Conservation (phyloP, 2,888 invertebrate genomes). For the Drosophila falleni region DNA sequence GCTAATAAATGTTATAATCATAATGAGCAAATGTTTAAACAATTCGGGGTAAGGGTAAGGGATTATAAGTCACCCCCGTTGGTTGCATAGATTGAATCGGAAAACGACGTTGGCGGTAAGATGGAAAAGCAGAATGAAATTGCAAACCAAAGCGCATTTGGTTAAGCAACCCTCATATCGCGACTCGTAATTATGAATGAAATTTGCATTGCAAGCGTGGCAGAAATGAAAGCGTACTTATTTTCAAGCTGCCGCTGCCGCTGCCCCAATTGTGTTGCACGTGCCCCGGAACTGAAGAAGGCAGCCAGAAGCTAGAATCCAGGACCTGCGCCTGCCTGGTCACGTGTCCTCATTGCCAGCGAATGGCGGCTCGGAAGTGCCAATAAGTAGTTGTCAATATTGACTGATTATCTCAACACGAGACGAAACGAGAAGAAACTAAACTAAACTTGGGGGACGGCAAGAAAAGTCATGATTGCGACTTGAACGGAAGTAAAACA, state of each 20-base stretch:
- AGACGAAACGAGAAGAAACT: constrained; percentile 18
- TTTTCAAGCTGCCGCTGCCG: neutral
- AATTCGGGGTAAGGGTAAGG: constrained; percentile 1
- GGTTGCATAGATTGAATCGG: constrained; percentile 44
- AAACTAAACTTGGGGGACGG: constrained; percentile 30
- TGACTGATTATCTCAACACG: constrained; percentile 83
- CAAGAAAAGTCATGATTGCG: constrained; percentile 67
- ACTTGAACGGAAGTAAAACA: constrained; percentile 74
- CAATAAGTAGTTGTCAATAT: constrained; percentile 85
- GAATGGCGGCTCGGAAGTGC: constrained; percentile 74
- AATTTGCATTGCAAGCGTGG: constrained; percentile 74
- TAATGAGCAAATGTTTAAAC: constrained; percentile 81
- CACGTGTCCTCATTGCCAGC: constrained; percentile 58
- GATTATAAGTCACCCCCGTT: constrained; percentile 14
- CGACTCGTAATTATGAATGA: constrained; percentile 69
- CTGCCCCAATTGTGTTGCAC: constrained; percentile 33
- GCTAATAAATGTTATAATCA: constrained; percentile 72
- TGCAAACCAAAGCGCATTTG: neutral
- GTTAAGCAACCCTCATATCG: constrained; percentile 40
- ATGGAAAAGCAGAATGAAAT: constrained; percentile 10
- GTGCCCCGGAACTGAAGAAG: constrained; percentile 51
- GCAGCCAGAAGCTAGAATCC: constrained; percentile 30
- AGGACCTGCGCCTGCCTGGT: constrained; percentile 34
- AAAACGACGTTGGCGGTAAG: constrained; percentile 39
- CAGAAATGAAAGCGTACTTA: constrained; percentile 29